Conservation (phyloP, 2,888 invertebrate species). For the Hyles lineata region DNA sequence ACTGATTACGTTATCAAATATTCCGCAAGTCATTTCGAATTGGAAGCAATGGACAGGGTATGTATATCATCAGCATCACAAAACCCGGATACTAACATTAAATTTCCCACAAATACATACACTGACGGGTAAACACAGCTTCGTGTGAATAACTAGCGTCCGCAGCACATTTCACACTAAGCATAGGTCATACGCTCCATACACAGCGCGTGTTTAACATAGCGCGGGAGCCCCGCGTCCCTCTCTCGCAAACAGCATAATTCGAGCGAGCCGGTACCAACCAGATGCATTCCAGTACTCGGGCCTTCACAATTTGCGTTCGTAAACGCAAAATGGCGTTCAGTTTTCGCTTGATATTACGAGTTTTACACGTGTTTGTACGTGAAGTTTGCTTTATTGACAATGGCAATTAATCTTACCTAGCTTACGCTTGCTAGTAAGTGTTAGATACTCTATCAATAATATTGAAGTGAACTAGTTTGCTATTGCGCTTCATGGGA, state of each 20-base stretch:
- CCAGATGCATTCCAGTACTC: constrained; percentile 2
- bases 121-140: neutral
- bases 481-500: too few relatives aligned
- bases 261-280: neutral
- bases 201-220: constrained; percentile 19
- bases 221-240: neutral
- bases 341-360: neutral
- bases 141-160: neutral
- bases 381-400: neutral
- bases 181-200: neutral
- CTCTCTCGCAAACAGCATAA: constrained; percentile 9
- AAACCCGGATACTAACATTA: neutral
- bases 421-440: neutral
- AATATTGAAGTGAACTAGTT: too few relatives aligned
- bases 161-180: neutral
- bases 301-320: constrained; percentile 24
- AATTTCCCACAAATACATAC: neutral
- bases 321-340: neutral
- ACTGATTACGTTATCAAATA: too few relatives aligned
- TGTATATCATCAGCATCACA: too few relatives aligned
- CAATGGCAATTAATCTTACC: neutral
- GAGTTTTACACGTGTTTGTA: neutral
- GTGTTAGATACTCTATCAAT: too few relatives aligned
- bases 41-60: too few relatives aligned
- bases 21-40: too few relatives aligned